phyloP scores from a whole-genome alignment of 2,888 invertebrate genomes.

The Kuschelorhynchus macadamiae region DNA sequence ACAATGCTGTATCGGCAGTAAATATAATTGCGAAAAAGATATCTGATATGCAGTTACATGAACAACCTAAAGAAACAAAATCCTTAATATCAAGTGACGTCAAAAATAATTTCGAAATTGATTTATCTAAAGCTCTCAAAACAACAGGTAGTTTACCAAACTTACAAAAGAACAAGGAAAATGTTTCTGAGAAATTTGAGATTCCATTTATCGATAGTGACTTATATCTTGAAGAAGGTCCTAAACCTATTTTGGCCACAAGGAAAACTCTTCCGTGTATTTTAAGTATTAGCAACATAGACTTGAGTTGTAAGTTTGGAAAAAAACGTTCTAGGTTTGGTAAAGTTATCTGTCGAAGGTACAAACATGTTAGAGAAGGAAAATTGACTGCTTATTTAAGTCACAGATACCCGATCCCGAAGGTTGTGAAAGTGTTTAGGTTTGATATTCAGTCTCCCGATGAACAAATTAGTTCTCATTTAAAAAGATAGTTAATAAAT shows the following conservation, averaged over 20 bases:
- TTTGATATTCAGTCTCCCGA: slow-evolving; percentile 76
- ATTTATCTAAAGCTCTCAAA: slow-evolving; percentile 67
- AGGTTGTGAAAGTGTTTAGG: slow-evolving; percentile 67
- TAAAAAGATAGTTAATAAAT: slow-evolving; percentile 53
- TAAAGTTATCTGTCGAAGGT: slow-evolving; percentile 68
- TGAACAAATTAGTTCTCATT: slow-evolving; percentile 69
- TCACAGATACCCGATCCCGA: slow-evolving; percentile 32
- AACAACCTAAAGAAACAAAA: slow-evolving; percentile 7
- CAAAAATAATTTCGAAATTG: slow-evolving; percentile 62
- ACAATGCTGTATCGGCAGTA: slow-evolving; percentile 4
- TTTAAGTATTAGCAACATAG: slow-evolving; percentile 58
- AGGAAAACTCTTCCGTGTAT: slow-evolving; percentile 56
- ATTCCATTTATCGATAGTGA: slow-evolving; percentile 66
- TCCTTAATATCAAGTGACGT: slow-evolving; percentile 8
- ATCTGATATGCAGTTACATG: slow-evolving; percentile 15
- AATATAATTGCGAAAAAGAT: slow-evolving; percentile 31
- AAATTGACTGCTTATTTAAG: slow-evolving; percentile 2
- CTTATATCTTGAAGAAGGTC: slow-evolving; percentile 17
- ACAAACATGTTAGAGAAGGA: slow-evolving; percentile 29
- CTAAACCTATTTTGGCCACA: slow-evolving; percentile 40
- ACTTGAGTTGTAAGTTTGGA: slow-evolving; percentile 48
- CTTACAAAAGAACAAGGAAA: slow-evolving; percentile 45
- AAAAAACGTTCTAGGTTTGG: slow-evolving; percentile 69
- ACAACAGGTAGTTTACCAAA: slow-evolving; percentile 54
- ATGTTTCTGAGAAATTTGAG: slow-evolving; percentile 60